These are phyloP conservation scores for Protodeltote pygarga DNA, from an alignment of 2,888 invertebrate species.

Conservation along the genomic window DNA sequence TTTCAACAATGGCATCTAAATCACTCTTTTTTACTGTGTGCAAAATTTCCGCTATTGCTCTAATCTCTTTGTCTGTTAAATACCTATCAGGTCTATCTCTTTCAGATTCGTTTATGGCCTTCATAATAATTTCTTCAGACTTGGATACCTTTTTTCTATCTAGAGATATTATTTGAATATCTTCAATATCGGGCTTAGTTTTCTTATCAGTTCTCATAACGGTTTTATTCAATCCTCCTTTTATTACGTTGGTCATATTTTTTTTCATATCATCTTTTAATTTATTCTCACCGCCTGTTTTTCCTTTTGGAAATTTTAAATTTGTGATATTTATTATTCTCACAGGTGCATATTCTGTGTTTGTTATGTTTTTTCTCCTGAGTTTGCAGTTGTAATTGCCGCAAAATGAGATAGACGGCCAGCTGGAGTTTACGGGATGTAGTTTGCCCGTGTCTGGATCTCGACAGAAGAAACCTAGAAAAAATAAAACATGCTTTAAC, in stretches of 20 bases:
- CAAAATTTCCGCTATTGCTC: conserved; percentile 67
- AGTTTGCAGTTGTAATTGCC: conserved; percentile 80
- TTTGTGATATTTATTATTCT: conserved; percentile 59
- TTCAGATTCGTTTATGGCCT: conserved; percentile 9
- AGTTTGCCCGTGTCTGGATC: conserved; percentile 79
- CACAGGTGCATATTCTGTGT: conserved; percentile 50
- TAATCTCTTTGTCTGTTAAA: conserved; percentile 72
- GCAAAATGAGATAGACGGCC: conserved; percentile 76
- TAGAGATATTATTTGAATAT: neutral
- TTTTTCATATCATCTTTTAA: conserved; percentile 3
- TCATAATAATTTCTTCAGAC: conserved; percentile 12
- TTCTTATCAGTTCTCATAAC: neutral
- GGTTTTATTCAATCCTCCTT: neutral
- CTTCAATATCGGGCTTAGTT: neutral
- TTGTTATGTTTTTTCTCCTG: conserved; percentile 56
- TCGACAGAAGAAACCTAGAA: conserved; percentile 77
- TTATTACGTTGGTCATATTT: neutral
- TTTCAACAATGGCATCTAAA: conserved; percentile 76
- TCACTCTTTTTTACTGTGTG: conserved; percentile 77
- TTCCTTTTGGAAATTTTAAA: conserved; percentile 13
- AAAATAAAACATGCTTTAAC: too few relatives aligned
- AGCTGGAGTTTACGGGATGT: conserved; percentile 72
- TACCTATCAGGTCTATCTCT: conserved; percentile 74
- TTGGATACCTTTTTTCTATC: neutral
- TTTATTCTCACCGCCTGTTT: conserved; percentile 2